Evolutionary conservation across 1,140 invertebrate genomes (phyloP).

Genomic region (Tyrophagus putrescentiae): DNA sequence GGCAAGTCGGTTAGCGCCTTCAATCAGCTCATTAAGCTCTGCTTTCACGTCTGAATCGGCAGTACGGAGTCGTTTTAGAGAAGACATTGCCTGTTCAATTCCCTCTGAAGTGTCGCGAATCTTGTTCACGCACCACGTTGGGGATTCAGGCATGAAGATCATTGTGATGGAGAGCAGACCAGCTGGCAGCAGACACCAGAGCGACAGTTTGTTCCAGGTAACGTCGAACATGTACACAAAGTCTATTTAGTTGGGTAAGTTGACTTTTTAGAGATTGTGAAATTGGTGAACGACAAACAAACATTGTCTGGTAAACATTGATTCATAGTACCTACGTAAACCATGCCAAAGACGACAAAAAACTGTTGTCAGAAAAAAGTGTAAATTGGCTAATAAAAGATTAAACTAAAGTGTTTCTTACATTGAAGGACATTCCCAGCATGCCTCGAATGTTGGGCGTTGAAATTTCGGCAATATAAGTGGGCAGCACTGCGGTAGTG

Average conservation of each 20-base stretch:
- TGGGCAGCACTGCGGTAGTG: constrained; percentile 43
- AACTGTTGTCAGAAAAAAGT: constrained; percentile 8
- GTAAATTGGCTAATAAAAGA: background rate
- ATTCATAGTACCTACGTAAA: too few species aligned
- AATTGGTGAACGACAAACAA: too few species aligned
- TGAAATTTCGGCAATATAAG: constrained; percentile 79
- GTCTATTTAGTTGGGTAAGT: too few species aligned
- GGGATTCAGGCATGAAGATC: constrained; percentile 21
- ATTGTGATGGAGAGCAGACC: constrained; percentile 1
- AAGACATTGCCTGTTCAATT: background rate
- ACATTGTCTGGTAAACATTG: too few species aligned
- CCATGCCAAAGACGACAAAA: constrained; percentile 5
- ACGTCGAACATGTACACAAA: constrained; percentile 3
- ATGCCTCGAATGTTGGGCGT: constrained; percentile 62
- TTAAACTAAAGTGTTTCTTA: constrained; percentile 36
- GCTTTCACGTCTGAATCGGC: background rate
- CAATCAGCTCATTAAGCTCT: constrained; percentile 10
- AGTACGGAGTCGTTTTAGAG: background rate
- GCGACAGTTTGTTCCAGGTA: constrained; percentile 9
- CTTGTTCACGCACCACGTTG: constrained; percentile 16
- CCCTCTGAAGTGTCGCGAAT: background rate
- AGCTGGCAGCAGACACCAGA: background rate
- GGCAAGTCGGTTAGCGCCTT: background rate
- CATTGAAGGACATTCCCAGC: constrained; percentile 60
- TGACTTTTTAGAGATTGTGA: too few species aligned